These are phyloP conservation scores for Hylomyscus alleni DNA, from an alignment of 2,797 vertebrate species.

Conservation along the genomic window DNA sequence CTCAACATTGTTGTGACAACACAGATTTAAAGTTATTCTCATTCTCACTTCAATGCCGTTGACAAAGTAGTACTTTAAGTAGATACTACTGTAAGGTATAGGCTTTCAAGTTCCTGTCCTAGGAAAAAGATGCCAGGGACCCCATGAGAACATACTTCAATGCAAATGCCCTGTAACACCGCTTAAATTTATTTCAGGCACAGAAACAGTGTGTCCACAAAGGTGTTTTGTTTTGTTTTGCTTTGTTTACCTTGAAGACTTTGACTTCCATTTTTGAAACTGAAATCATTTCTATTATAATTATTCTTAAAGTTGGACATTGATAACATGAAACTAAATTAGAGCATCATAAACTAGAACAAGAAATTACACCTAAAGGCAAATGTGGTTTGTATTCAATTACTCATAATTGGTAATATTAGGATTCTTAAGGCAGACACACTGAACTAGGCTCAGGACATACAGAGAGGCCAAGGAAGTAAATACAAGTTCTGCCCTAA, in stretches of 20 bases:
- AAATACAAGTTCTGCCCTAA: neutral
- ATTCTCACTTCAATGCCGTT: neutral
- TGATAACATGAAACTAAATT: slow-evolving; percentile 23
- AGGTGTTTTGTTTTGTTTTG: neutral
- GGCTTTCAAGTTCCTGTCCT: slow-evolving; percentile 26
- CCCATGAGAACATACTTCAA: neutral
- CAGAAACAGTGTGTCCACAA: slow-evolving; percentile 20
- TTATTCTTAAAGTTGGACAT: neutral
- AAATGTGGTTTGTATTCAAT: neutral
- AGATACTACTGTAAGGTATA: neutral
- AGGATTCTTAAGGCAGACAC: neutral
- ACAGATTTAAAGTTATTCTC: neutral
- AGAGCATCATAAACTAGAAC: neutral
- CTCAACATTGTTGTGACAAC: neutral
- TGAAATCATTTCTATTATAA: slow-evolving; percentile 28
- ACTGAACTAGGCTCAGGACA: neutral
- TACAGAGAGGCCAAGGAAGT: neutral
- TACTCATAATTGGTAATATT: neutral
- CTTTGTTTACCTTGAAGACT: neutral
- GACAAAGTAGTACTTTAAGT: neutral
- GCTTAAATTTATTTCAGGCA: neutral
- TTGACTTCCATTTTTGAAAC: slow-evolving; percentile 53
- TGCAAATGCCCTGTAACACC: neutral
- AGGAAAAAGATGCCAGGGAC: neutral
- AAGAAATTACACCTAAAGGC: slow-evolving; percentile 38